These are phyloP conservation scores for Anarrhichthys ocellatus DNA, from an alignment of 2,113 vertebrate genomes.

Conservation along the genomic window DNA sequence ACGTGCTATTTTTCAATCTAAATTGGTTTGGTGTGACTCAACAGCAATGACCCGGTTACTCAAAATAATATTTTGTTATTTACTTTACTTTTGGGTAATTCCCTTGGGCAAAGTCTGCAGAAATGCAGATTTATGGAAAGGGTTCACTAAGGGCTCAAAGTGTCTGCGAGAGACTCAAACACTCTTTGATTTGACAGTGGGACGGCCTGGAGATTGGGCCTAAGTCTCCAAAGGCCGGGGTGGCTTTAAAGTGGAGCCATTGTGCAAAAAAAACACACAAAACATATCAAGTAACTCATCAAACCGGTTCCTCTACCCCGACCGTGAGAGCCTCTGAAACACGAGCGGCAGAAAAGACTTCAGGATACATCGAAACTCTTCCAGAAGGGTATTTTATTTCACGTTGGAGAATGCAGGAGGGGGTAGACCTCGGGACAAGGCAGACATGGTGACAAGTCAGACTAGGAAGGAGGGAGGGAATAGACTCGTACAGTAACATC, in stretches of 20 bases:
- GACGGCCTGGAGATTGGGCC: too few relatives aligned
- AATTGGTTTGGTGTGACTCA: too few relatives aligned
- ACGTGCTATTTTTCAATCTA: too few relatives aligned
- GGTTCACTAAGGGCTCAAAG: too few relatives aligned
- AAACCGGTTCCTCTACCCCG: slow-evolving; percentile 42
- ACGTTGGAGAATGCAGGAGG: slow-evolving; percentile 68
- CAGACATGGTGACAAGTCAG: slow-evolving; percentile 61
- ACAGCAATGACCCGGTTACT: too few relatives aligned
- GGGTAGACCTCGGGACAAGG: slow-evolving; percentile 54
- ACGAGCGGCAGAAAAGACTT: slow-evolving; percentile 33
- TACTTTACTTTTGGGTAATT: too few relatives aligned
- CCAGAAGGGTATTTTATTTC: slow-evolving; percentile 77
- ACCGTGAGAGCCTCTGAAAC: slow-evolving; percentile 36
- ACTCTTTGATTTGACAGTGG: too few relatives aligned
- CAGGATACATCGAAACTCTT: slow-evolving; percentile 38
- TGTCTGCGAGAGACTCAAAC: too few relatives aligned
- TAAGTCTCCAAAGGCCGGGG: neutral
- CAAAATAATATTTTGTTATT: too few relatives aligned
- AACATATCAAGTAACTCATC: slow-evolving; percentile 54
- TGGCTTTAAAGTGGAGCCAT: slow-evolving; percentile 23
- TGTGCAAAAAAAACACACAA: slow-evolving; percentile 45
- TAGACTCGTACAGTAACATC: slow-evolving; percentile 28
- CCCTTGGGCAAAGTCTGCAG: too few relatives aligned
- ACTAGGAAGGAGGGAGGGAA: slow-evolving; percentile 19
- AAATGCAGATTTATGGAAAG: too few relatives aligned